phyloP scores from a whole-genome alignment of 2,888 invertebrate species.

The Timandra comae region DNA sequence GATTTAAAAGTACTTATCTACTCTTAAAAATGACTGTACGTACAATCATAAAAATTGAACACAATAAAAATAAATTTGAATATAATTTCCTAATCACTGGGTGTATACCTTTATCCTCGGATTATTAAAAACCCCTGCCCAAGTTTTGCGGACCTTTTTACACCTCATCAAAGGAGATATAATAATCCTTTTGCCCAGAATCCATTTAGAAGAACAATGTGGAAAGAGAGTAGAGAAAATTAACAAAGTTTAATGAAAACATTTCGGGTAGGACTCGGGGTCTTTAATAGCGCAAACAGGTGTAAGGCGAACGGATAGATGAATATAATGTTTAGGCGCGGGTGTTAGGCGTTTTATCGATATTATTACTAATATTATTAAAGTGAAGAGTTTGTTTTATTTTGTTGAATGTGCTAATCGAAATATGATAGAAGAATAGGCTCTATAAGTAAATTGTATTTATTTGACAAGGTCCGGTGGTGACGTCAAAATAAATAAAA shows the following conservation, averaged over 20 bases:
- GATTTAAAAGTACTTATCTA: too few relatives aligned
- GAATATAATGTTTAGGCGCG: slow-evolving; percentile 1
- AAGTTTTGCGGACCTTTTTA: slow-evolving; percentile 15
- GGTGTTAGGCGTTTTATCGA: neutral
- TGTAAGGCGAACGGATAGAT: slow-evolving; percentile 35
- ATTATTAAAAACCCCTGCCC: slow-evolving; percentile 14
- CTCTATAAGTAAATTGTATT: too few relatives aligned
- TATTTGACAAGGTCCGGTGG: too few relatives aligned
- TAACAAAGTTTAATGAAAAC: slow-evolving; percentile 68
- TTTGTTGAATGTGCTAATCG: too few relatives aligned
- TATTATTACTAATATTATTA: too few relatives aligned
- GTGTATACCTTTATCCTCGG: slow-evolving; percentile 1
- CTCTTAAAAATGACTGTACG: too few relatives aligned
- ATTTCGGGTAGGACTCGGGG: slow-evolving; percentile 28
- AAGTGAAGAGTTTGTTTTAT: too few relatives aligned
- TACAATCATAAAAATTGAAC: too few relatives aligned
- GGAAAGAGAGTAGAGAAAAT: slow-evolving; percentile 36
- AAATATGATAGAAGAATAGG: too few relatives aligned
- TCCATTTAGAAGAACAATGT: slow-evolving; percentile 21
- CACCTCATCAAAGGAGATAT: slow-evolving; percentile 30
- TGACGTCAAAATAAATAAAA: too few relatives aligned
- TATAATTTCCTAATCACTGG: too few relatives aligned
- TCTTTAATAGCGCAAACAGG: slow-evolving; percentile 37
- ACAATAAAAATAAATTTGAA: too few relatives aligned
- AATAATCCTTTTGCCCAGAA: slow-evolving; percentile 30